These are phyloP conservation scores for Petromus typicus DNA, from an alignment of 2,113 vertebrate species.

Conservation along the genomic window DNA sequence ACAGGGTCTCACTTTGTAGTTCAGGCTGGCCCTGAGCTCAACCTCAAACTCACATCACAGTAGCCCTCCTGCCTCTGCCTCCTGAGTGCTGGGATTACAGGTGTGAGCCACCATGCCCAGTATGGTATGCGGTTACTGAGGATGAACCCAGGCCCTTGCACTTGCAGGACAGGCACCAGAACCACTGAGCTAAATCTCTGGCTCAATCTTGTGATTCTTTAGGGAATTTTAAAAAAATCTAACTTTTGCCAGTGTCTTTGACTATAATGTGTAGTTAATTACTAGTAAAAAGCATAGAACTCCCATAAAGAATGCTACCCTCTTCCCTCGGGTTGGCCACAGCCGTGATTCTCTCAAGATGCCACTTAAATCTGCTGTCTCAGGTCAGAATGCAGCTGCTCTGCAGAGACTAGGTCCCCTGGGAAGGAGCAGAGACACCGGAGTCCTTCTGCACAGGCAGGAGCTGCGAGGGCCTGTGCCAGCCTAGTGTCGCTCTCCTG, in stretches of 20 bases:
- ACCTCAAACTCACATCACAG: no score
- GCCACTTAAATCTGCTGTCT: background rate
- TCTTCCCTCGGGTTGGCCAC: background rate
- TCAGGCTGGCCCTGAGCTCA: no score
- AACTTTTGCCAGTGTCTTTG: background rate
- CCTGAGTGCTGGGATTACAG: no score
- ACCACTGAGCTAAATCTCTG: no score
- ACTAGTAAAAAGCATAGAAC: background rate
- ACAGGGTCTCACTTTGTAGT: no score
- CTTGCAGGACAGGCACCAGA: no score
- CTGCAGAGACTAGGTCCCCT: background rate
- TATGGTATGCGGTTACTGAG: no score
- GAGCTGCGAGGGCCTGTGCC: background rate
- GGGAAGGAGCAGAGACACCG: no score
- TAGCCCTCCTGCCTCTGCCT: no score
- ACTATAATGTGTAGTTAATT: background rate
- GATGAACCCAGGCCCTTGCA: no score
- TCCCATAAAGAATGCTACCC: rapidly evolving
- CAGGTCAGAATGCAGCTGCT: background rate
- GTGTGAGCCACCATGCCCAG: no score
- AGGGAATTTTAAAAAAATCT: background rate
- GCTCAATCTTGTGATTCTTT: rapidly evolving
- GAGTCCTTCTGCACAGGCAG: no score
- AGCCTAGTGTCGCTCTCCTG: background rate
- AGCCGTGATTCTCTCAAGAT: background rate